Conservation (phyloP, 2,888 invertebrate species). For the Cephus sareptanus region DNA sequence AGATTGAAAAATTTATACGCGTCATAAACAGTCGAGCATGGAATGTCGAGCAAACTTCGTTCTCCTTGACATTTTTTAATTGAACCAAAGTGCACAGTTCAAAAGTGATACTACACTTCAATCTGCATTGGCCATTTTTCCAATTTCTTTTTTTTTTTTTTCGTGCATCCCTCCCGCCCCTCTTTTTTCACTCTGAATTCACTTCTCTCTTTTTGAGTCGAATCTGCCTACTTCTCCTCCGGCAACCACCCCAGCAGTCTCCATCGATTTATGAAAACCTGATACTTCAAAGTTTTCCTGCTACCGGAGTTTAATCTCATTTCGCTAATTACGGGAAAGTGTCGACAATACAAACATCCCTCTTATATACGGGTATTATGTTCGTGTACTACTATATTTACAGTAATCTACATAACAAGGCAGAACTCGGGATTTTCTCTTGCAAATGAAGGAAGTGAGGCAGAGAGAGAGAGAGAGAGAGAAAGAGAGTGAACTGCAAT, state of each 20-base stretch:
- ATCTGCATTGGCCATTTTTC: neutral
- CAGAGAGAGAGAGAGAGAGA: too few species aligned
- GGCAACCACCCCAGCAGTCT: neutral
- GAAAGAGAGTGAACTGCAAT: too few species aligned
- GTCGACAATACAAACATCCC: constrained; percentile 8
- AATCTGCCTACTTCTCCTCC: neutral
- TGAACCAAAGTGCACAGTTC: neutral
- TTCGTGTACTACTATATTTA: too few species aligned
- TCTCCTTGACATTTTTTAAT: neutral
- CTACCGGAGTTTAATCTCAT: neutral
- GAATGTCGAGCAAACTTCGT: neutral
- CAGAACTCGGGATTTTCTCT: too few species aligned
- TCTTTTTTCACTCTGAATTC: too few species aligned
- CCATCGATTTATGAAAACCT: constrained; percentile 10
- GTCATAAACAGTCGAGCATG: neutral
- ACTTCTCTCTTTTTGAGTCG: too few species aligned
- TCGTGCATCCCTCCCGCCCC: too few species aligned
- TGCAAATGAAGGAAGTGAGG: too few species aligned
- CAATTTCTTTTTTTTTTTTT: neutral
- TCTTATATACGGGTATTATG: neutral
- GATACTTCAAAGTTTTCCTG: constrained; percentile 4
- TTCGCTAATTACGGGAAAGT: constrained; percentile 10
- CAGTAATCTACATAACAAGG: too few species aligned
- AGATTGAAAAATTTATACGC: constrained; percentile 5
- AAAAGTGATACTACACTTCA: neutral